Percentiles rank a stretch among this genome's conserved stretches.
These are phyloP conservation scores for Epicampocera succincta DNA, from an alignment of 2,888 invertebrate species.

Conservation along the genomic window DNA sequence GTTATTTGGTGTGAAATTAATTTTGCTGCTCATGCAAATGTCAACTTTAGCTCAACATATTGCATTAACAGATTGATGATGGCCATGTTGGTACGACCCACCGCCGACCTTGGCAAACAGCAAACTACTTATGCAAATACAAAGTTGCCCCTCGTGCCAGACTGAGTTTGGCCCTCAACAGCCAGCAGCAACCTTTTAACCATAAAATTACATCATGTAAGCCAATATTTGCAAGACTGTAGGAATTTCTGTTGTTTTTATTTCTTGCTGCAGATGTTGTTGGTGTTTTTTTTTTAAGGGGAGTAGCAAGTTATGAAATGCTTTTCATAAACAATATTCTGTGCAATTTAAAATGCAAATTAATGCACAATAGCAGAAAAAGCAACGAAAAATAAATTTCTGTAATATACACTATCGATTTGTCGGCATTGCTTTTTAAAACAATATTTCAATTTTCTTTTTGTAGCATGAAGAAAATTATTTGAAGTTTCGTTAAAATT, in stretches of 20 bases:
- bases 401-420: not conserved
- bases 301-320: conserved; percentile 42
- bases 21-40: conserved; percentile 30
- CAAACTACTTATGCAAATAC: conserved; percentile 34
- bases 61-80: not conserved
- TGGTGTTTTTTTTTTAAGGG: conserved; percentile 12
- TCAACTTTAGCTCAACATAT: conserved; percentile 21
- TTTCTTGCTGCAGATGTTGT: conserved; percentile 7
- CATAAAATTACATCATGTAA: conserved; percentile 49
- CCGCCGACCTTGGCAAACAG: conserved; percentile 19
- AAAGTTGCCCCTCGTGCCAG: conserved; percentile 20
- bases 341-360: conserved; percentile 64
- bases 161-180: conserved; percentile 42
- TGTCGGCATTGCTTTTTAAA: not conserved
- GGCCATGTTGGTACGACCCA: not conserved
- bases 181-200: conserved; percentile 9
- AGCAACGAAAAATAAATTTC: conserved; percentile 4
- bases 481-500: not conserved
- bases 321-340: conserved; percentile 60
- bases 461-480: no score
- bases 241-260: not conserved
- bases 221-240: conserved; percentile 13
- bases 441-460: not conserved
- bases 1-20: conserved; percentile 44
- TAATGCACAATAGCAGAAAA: conserved; percentile 43